These are phyloP conservation scores for Glyptemys insculpta DNA, from an alignment of 2,797 vertebrate species.

Conservation along the genomic window DNA sequence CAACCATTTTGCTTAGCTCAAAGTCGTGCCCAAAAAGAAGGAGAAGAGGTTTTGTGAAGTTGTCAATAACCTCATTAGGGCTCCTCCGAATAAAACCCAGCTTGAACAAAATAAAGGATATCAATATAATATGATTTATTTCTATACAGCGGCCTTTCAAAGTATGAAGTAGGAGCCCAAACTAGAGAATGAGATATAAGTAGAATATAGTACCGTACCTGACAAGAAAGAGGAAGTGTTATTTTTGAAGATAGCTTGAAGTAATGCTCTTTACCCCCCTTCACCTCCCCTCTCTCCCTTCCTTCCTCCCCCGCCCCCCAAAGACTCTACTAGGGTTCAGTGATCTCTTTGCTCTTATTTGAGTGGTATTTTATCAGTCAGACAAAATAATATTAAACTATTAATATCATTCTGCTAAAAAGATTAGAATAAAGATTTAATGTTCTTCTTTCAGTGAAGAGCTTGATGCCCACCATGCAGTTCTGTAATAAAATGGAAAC, in stretches of 20 bases:
- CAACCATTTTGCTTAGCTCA: neutral
- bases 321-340: conserved; percentile 64
- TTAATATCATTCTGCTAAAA: conserved; percentile 82
- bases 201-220: neutral
- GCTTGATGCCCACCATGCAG: conserved; percentile 75
- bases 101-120: conserved; percentile 5
- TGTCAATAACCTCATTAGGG: neutral
- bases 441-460: conserved; percentile 76
- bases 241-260: conserved; percentile 45
- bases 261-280: conserved; percentile 43
- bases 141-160: conserved; percentile 17
- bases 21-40: neutral
- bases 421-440: conserved; percentile 85
- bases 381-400: conserved; percentile 81
- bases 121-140: conserved; percentile 6
- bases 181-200: conserved; percentile 24
- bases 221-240: conserved; percentile 33
- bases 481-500: conserved; percentile 80
- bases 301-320: conserved; percentile 12
- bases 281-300: neutral
- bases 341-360: conserved; percentile 78
- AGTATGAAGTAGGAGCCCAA: neutral
- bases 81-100: neutral
- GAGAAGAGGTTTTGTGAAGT: neutral
- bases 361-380: conserved; percentile 79